Evolutionary conservation across 2,797 vertebrate genomes (phyloP), one percentile per base, ranked within the genome.

Genomic region (Diplodus sargus): DNA sequence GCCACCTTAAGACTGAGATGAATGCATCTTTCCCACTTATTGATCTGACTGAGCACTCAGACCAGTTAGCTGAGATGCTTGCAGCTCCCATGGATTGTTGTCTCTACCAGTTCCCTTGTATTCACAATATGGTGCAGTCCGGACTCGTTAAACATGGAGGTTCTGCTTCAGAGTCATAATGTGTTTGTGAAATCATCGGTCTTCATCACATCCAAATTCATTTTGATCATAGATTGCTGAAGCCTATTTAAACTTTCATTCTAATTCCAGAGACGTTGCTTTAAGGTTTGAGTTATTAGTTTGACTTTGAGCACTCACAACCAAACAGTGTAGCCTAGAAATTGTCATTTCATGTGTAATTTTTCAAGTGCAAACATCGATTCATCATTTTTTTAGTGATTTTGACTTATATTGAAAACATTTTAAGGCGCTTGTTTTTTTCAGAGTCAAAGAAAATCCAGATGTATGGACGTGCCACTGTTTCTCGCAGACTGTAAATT

Each of bases 11-110:
- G 88, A 83, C 23, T 54, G 84, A 79, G 61, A 85, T 75, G 84
- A 89, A 77, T 45, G 90, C 77, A 82, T 91, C 83, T 91, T 89
- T 87, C 85, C 87, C 79, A 90, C 63, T 87, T 95, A 94, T 95
- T 94, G 94, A 95, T 95, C 89, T 69, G 76, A 74, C 86, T 83
- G 89, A 90, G 91, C 93, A 91, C 91, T 94, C 87, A 93, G 86
- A 56, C 67, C 87, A 73, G 87, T 88, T 86, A 89, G 90, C 82
- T 86, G 83, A 89, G 85, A 92, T 59, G 70, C 75, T 81, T 85
- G 54, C 76, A 87, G 82, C 81, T 87, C 57, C 45, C 58, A 83
- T 81, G 54, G 72, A 90, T 30, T 77, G 67, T 63, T 87, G 76
- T 57, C 74, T 86, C 34, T 57, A 65, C 84, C 83, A 58, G 71